Percentiles rank a stretch among this genome's conserved stretches.
phyloP scores from a whole-genome alignment of 1,140 invertebrate genomes.

The Colletes latitarsis region DNA sequence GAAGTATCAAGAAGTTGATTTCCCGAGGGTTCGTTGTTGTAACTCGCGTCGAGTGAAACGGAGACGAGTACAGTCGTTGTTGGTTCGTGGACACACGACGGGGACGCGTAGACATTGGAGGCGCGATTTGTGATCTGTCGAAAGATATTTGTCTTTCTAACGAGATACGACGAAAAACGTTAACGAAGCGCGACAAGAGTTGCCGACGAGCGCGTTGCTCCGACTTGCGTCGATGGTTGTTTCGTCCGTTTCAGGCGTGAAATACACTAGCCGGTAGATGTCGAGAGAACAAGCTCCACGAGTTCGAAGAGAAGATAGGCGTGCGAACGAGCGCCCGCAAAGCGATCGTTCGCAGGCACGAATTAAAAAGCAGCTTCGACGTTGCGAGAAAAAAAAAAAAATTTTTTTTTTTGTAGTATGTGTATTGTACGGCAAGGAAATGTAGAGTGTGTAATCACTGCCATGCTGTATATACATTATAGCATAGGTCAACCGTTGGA shows the following conservation, averaged over 20 bases:
- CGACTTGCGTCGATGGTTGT: slow-evolving; percentile 3
- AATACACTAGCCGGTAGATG: background rate
- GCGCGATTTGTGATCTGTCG: slow-evolving; percentile 11
- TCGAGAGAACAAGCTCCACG: background rate
- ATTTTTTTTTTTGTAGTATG: slow-evolving; percentile 18
- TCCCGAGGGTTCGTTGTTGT: background rate
- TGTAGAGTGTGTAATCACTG: slow-evolving; percentile 75
- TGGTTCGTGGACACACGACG: background rate
- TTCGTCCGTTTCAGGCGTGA: background rate
- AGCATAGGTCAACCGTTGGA: slow-evolving; percentile 65
- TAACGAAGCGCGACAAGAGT: slow-evolving; percentile 17
- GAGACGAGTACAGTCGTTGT: background rate
- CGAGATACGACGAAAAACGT: slow-evolving; percentile 10
- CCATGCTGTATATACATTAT: slow-evolving; percentile 77
- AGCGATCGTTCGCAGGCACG: background rate
- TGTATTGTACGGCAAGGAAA: slow-evolving; percentile 52
- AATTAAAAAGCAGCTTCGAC: slow-evolving; percentile 8
- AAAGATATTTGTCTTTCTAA: slow-evolving; percentile 10
- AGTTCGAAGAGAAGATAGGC: background rate
- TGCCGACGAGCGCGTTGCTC: background rate
- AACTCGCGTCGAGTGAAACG: background rate
- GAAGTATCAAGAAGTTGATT: too few relatives aligned
- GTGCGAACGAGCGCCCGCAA: background rate
- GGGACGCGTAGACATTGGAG: slow-evolving; percentile 10
- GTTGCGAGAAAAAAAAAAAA: background rate